phyloP scores from a whole-genome alignment of 2,113 vertebrate species.

The Petaurus breviceps region DNA sequence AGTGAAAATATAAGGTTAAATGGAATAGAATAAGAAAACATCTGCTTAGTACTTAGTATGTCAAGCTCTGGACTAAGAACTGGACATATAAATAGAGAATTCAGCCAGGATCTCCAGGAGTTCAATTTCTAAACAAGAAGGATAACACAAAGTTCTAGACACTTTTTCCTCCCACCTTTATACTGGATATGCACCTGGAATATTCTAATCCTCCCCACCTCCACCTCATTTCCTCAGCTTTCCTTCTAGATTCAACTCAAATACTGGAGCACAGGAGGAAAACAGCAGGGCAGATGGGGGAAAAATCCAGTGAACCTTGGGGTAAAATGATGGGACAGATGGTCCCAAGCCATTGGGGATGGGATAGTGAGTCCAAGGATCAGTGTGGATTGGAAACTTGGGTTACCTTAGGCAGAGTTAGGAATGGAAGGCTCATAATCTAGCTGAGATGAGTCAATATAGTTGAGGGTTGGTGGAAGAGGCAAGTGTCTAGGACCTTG shows the following conservation, averaged over 20 bases:
- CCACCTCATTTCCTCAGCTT: background rate
- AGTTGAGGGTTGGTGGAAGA: background rate
- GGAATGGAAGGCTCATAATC: background rate
- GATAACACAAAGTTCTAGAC: background rate
- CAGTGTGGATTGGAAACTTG: background rate
- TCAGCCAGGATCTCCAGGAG: background rate
- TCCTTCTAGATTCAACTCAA: background rate
- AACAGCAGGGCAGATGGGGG: background rate
- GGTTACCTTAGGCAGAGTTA: background rate
- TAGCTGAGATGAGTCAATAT: background rate
- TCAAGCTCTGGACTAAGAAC: background rate
- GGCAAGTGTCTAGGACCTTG: no score
- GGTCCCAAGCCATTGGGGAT: background rate
- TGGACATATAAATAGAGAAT: background rate
- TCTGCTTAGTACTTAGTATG: background rate
- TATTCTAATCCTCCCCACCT: background rate
- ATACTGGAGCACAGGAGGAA: background rate
- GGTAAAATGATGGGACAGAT: background rate
- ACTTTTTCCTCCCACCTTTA: background rate
- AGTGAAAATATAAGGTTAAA: background rate
- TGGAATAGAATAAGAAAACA: background rate
- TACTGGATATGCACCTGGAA: background rate
- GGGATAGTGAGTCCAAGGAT: background rate
- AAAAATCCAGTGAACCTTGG: background rate
- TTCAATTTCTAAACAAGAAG: background rate